Base-by-base conservation (phyloP, 2,888 invertebrate species). In the Drosophila birchii region DNA sequence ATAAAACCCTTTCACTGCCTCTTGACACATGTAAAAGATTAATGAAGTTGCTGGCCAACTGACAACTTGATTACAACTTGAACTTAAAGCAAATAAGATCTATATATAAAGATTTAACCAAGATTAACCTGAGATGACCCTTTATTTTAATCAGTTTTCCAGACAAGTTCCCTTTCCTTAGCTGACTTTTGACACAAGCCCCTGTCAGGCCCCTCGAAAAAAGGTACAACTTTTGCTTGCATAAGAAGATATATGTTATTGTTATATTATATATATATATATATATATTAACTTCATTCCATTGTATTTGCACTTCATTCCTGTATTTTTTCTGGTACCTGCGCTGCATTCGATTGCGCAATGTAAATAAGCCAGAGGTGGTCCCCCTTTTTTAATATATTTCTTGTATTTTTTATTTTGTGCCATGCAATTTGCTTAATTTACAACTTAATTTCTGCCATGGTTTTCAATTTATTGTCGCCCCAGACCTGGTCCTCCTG, bases 381-480 rank as follows among this genome's bases (percentile, higher is more conserved):
- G 62, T 47, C 58, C 38, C 43, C 41, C 53, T 55, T 59, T 26
- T 9, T 23, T 26, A 23, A n/a, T n/a, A n/a, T n/a, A n/a, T n/a
- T n/a, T n/a, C n/a, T n/a, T 23, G 0, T 20, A 12, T 51, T 34
- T 20, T 23, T 9, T 45, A 12, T 41, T 43, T 51, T 34, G 38
- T 18, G 45, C 43, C 57, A 20, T 29, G 75, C 73, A 78, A 84
- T 86, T 86, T 78, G 75, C 62, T 78, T 75, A 85, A 85, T 81
- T 85, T 85, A 86, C 85, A 86, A 80, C 87, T 86, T 82, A 78
- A 86, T 86, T 86, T 74, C 71, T 49, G 79, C 57, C 76, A 75
- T 69, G 79, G 57, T 80, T 85, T 84, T 81, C 78, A 79, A 75
- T 79, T 76, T 77, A 72, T 63, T 56, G 72, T 45, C 51, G 59